Base-by-base conservation (phyloP, 1,140 invertebrate species). In the Psix sp. region DNA sequence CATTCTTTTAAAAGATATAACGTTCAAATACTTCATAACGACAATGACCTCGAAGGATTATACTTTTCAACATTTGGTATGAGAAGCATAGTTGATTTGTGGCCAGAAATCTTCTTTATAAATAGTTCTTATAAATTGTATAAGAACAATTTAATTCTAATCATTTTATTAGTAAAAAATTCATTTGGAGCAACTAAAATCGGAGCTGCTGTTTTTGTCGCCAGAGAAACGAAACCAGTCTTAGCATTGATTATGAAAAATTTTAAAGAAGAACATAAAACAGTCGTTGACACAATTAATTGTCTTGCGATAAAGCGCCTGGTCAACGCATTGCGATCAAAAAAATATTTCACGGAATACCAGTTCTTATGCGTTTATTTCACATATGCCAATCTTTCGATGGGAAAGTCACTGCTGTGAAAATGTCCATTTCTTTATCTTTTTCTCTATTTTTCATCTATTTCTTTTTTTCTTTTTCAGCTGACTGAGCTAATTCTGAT, bases 241-340 rank as follows among this genome's bases (percentile, higher is more conserved):
- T 10, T 59, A 5, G 9, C 6, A n/a, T 48, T 43, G 56, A 10
- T 48, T 31, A 2, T 49, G 1, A 4, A 49, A 14, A 14, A 29
- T 35, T 48, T 48, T 35, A 33, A 48, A 35, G 5, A 14, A 4
- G 42, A 45, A 29, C 21, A 45, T 13, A 9, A 45, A 29, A 10
- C 26, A 5, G 0, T 1, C 5, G 2, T 31, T 1, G 9, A 16
- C 7, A 18, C 17, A 16, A 46, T 46, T 10, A 31, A 33, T 0
- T 16, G 26, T 10, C 33, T 46, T 21, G 20, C 9, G 40, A 43
- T 14, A 43, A 43, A n/a, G n/a, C n/a, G n/a, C n/a, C n/a, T n/a
- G n/a, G n/a, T n/a, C n/a, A n/a, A n/a, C n/a, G n/a, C n/a, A n/a
- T n/a, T n/a, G n/a, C n/a, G n/a, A n/a, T n/a, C n/a, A n/a, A n/a